These are phyloP conservation scores for Watsonalla binaria DNA, from an alignment of 2,888 invertebrate species.

Conservation along the genomic window DNA sequence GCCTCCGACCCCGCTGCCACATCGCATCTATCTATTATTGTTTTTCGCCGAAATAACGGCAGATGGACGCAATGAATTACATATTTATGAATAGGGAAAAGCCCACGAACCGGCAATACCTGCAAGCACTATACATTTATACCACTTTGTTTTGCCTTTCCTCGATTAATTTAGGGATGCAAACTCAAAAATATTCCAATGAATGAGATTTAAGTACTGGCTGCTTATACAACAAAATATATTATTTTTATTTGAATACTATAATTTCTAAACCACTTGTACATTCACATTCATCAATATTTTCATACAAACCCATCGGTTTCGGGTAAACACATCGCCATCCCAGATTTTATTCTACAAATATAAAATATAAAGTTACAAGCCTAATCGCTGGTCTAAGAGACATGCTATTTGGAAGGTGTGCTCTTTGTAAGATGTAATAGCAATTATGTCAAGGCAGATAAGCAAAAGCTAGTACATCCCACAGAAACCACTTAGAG, in stretches of 20 bases:
- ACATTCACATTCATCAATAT: no score
- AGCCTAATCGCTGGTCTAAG: no score
- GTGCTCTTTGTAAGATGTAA: neutral
- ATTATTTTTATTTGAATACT: no score
- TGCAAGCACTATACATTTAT: neutral
- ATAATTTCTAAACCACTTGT: no score
- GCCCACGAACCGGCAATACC: neutral
- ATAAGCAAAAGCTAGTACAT: conserved; percentile 51
- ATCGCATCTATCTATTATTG: conserved; percentile 43
- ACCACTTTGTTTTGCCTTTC: neutral
- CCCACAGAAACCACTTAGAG: conserved; percentile 66
- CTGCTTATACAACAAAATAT: neutral
- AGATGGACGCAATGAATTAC: conserved; percentile 8
- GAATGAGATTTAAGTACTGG: neutral
- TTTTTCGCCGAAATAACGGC: conserved; percentile 24
- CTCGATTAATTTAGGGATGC: conserved; percentile 15
- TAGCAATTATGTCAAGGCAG: conserved; percentile 42
- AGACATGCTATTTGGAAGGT: no score
- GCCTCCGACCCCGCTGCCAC: conserved; percentile 38
- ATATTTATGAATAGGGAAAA: conserved; percentile 4
- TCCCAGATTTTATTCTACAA: no score
- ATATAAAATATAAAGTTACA: conserved; percentile 5
- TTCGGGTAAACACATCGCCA: no score
- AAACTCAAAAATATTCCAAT: conserved; percentile 25
- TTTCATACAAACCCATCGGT: no score